A percentile compares a stretch with the other conserved stretches of the same genome.
Conservation (phyloP, 2,888 invertebrate genomes). For the Drosophila robusta region DNA sequence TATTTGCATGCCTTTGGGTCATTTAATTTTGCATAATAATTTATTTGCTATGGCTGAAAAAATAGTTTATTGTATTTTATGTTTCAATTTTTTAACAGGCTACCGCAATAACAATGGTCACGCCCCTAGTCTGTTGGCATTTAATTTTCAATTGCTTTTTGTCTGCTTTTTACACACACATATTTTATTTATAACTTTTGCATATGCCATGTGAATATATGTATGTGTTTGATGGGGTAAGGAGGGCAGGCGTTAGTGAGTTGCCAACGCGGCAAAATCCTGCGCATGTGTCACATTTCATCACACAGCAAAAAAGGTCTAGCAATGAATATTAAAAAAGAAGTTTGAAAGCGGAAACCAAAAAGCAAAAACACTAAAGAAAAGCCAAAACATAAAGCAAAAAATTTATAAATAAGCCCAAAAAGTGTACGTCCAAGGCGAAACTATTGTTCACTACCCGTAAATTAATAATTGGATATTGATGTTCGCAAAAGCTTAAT, state of each 20-base stretch:
- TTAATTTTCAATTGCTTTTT: constrained; percentile 77
- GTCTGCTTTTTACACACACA: constrained; percentile 61
- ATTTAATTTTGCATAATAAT: constrained; percentile 79
- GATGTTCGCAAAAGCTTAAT: neutral
- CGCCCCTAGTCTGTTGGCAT: constrained; percentile 74
- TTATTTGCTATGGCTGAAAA: constrained; percentile 71
- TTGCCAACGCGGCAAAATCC: constrained; percentile 75
- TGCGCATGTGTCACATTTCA: constrained; percentile 75
- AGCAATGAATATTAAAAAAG: constrained; percentile 74
- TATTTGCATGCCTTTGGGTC: constrained; percentile 70
- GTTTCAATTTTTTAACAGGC: constrained; percentile 71
- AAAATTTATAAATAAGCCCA: constrained; percentile 7
- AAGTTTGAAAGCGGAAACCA: constrained; percentile 55
- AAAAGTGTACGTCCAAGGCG: constrained; percentile 17
- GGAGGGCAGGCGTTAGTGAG: constrained; percentile 29
- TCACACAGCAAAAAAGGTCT: constrained; percentile 37
- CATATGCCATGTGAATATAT: constrained; percentile 36
- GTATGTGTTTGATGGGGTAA: constrained; percentile 2
- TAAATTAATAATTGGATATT: neutral
- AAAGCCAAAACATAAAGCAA: constrained; percentile 30
- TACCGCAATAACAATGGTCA: constrained; percentile 56
- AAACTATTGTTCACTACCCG: constrained; percentile 16
- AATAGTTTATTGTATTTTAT: constrained; percentile 70
- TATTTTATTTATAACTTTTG: constrained; percentile 72
- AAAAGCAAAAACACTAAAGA: constrained; percentile 43